Evolutionary conservation across 2,888 invertebrate species (phyloP).

Genomic region (Caenorhabditis japonica): DNA sequence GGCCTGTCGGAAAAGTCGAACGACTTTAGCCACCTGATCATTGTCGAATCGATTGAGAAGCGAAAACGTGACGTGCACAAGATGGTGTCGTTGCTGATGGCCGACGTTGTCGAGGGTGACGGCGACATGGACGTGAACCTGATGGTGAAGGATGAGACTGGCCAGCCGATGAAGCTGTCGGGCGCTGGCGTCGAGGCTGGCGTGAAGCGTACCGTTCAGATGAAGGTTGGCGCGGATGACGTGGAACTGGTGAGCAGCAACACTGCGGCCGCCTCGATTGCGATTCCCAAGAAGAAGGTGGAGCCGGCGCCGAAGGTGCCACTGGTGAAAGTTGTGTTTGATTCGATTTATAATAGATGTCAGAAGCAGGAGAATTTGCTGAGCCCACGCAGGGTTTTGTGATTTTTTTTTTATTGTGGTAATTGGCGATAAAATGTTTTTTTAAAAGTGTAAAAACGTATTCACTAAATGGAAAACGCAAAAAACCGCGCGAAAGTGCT

Average conservation of each 20-base stretch:
- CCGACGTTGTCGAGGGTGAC: conserved; percentile 9
- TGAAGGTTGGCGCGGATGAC: background rate
- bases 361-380: background rate
- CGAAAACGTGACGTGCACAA: conserved; percentile 8
- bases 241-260: background rate
- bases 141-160: conserved; percentile 26
- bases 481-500: too few species aligned
- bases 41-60: conserved; percentile 31
- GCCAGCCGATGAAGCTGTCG: conserved; percentile 8
- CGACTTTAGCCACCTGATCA: conserved; percentile 13
- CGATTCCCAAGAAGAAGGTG: background rate
- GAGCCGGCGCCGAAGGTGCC: background rate
- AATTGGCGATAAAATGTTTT: too few species aligned
- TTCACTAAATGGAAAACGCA: too few species aligned
- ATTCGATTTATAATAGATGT: background rate
- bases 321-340: background rate
- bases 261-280: background rate
- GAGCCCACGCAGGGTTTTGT: background rate
- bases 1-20: conserved; percentile 4
- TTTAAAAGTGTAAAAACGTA: too few species aligned
- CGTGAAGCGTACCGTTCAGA: conserved; percentile 2
- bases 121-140: conserved; percentile 17
- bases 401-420: background rate
- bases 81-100: conserved; percentile 16
- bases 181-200: conserved; percentile 24